Percentiles rank a stretch among this genome's conserved stretches.
These are phyloP conservation scores for Cyphomyrmex costatus DNA, from an alignment of 1,140 invertebrate genomes.

Conservation along the genomic window DNA sequence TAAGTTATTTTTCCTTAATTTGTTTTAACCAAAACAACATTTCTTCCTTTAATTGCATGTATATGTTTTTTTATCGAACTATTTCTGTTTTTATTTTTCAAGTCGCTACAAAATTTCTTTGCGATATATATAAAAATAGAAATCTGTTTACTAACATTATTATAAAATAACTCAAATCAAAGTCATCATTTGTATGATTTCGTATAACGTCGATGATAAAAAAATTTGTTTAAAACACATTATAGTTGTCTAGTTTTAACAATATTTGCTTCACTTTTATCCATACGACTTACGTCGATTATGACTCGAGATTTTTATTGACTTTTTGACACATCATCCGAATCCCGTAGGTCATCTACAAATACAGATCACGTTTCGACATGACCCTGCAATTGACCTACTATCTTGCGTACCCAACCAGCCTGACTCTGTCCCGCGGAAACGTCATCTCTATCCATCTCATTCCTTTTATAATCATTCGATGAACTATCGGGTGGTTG, in stretches of 20 bases:
- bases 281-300: not conserved
- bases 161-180: not conserved
- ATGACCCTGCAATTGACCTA: slow-evolving; percentile 84
- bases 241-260: not conserved
- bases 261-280: slow-evolving; percentile 20
- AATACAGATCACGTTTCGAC: slow-evolving; percentile 76
- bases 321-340: not conserved
- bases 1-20: not conserved
- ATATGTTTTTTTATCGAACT: slow-evolving; percentile 10
- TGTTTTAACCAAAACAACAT: not conserved
- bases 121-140: not conserved
- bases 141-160: not conserved
- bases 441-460: slow-evolving; percentile 78
- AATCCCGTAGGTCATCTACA: not conserved
- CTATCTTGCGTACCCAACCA: slow-evolving; percentile 85
- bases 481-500: slow-evolving; percentile 19
- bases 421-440: slow-evolving; percentile 85
- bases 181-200: not conserved
- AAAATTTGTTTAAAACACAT: not conserved
- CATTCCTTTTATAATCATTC: slow-evolving; percentile 37
- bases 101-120: slow-evolving; percentile 7
- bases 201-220: not conserved
- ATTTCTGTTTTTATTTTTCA: slow-evolving; percentile 12
- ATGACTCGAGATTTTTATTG: slow-evolving; percentile 2
- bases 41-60: not conserved